These are phyloP conservation scores for Labeo catla DNA, from an alignment of 2,113 vertebrate species.

Conservation along the genomic window DNA sequence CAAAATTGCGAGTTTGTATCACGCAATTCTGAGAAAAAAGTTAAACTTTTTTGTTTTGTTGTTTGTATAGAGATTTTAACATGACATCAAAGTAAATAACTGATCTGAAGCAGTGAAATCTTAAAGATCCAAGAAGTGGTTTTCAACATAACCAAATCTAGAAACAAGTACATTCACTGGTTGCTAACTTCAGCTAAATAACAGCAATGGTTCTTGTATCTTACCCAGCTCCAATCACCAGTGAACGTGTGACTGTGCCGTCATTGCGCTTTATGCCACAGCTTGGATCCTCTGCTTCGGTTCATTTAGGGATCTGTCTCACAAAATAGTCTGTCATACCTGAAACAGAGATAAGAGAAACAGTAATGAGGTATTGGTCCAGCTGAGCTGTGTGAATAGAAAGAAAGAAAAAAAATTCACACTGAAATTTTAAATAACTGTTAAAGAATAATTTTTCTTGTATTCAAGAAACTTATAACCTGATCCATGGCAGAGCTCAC, in stretches of 20 bases:
- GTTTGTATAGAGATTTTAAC: too few relatives aligned
- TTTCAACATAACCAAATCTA: too few relatives aligned
- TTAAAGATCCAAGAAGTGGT: too few relatives aligned
- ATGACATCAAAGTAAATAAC: too few relatives aligned
- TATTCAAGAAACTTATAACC: neutral
- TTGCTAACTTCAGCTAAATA: neutral
- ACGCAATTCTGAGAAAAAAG: too few relatives aligned
- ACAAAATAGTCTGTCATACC: constrained; percentile 47
- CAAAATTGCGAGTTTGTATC: too few relatives aligned
- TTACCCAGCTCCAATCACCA: constrained; percentile 75
- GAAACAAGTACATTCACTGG: too few relatives aligned
- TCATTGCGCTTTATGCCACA: constrained; percentile 62
- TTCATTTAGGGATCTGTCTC: constrained; percentile 43
- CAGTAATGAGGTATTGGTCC: neutral
- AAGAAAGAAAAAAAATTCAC: neutral
- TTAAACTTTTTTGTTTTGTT: too few relatives aligned
- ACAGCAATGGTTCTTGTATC: constrained; percentile 41
- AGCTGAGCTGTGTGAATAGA: neutral
- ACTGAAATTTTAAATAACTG: neutral
- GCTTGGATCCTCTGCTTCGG: neutral
- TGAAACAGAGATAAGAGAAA: constrained; percentile 38
- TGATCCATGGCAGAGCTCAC: neutral
- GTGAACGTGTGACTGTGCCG: constrained; percentile 55
- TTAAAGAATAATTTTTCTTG: neutral
- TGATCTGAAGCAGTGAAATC: too few relatives aligned